Evolutionary conservation across 2,113 vertebrate genomes (phyloP).

Genomic region (Ailurus styani): DNA sequence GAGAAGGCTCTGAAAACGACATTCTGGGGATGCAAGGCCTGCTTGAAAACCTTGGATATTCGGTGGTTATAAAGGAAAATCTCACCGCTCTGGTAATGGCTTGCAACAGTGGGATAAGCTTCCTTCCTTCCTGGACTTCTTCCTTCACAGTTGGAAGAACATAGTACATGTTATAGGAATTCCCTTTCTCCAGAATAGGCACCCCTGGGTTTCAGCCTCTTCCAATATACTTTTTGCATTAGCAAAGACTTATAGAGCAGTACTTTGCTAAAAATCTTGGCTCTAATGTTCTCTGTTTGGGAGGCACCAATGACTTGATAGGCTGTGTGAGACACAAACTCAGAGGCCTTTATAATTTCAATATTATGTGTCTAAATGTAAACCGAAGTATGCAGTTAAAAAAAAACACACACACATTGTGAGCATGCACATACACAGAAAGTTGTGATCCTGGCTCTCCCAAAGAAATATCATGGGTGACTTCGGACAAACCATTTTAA

Average conservation of each 20-base stretch:
- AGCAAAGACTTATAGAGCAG: not conserved
- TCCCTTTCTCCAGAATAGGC: not conserved
- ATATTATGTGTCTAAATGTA: not conserved
- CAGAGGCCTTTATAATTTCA: not conserved
- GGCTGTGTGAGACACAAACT: not conserved
- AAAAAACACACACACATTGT: not conserved
- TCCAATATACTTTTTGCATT: not conserved
- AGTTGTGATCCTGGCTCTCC: not conserved
- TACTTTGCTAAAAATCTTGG: not conserved
- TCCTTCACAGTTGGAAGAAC: not conserved
- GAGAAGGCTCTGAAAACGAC: not conserved
- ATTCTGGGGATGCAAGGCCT: conserved; percentile 19
- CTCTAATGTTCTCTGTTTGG: not conserved
- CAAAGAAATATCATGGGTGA: not conserved
- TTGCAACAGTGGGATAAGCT: not conserved
- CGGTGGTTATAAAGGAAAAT: not conserved
- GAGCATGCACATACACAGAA: not conserved
- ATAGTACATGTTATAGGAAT: not conserved
- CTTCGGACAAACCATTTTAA: not conserved
- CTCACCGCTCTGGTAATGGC: conserved; percentile 34
- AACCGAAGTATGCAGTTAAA: not conserved
- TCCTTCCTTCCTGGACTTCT: not conserved
- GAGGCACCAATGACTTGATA: not conserved
- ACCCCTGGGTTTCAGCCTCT: not conserved
- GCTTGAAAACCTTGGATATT: conserved; percentile 37